Base-by-base conservation (phyloP, 2,888 invertebrate genomes). In the Ophraella communa region DNA sequence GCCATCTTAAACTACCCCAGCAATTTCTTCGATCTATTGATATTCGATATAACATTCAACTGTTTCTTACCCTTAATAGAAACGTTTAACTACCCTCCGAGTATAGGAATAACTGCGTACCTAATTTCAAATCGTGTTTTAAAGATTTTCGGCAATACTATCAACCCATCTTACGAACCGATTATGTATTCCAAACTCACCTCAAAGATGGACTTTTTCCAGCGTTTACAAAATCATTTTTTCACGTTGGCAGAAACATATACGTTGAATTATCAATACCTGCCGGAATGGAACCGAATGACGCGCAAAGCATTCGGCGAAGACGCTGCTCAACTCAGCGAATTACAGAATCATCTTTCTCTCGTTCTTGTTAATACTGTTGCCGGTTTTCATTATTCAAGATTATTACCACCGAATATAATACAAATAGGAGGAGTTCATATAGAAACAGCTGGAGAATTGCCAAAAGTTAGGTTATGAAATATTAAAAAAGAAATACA, bases 381-480 rank as follows among this genome's bases (percentile, higher is more conserved):
- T 69, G 70, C 71, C 2, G 60, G 74, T n/a, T 66, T 77, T 21
- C 71, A 75, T 64, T 76, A 73, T 65, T 75, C 79, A 3, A 72
- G 73, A 67, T 71, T 75, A 2, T 56, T 77, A 14, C 68, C 77
- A 21, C 79, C 79, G 7, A 77, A 78, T 68, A 73, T 78, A 23
- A 78, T 80, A 21, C 73, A 76, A 4, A 74, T 78, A 24, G 79
- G 78, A 33, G 79, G 78, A 20, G 62, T 79, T n/a, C 80, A 80
- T 23, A 47, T 64, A 4, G 70, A 70, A 64, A 62, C 72, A 54
- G 47, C 73, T 0, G 71, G 75, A 66, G n/a, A 51, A 18, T 61
- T 81, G 63, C 77, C 80, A 23, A 61, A 74, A 54, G 79, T 79
- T 70, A 66, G 71, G 67, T 11, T 8, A n/a, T n/a, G n/a, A n/a